Base-by-base conservation (phyloP, 2,888 invertebrate genomes). In the Campoletis raptor region DNA sequence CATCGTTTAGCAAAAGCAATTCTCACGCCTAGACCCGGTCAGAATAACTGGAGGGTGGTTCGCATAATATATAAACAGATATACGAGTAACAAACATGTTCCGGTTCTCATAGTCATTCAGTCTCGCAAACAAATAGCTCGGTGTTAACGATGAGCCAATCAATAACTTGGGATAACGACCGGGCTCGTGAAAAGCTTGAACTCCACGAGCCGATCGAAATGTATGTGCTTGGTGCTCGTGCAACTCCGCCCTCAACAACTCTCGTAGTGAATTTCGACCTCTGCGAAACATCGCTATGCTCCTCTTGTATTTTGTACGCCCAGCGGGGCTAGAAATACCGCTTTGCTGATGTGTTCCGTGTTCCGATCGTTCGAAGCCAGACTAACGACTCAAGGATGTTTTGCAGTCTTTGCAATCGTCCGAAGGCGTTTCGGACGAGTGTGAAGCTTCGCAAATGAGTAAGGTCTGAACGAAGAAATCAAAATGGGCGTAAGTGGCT, bases 161-260 rank as follows among this genome's bases (percentile, higher is more conserved):
- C 93, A 92, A 93, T 93, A 93, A 93, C 92, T 88, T 86, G 82
- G 90, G 92, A 91, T 93, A 93, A 94, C 92, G 91, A 94, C 91
- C 90, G 91, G 93, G 91, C 92, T 92, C 81, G 78, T 69, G 80
- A 80, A 87, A 87, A 85, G 76, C 69, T 74, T 54, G 57, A 73
- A 79, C 86, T 86, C 80, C 61, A 73, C 78, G 81, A 76, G 48
- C 73, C 89, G 90, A 92, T 92, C 90, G 90, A 90, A 90, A 89
- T 74, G 86, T 74, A 85, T 85, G 83, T 72, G 87, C 77, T 83
- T 79, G 82, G 69, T 78, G 57, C 81, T 76, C 69, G 69, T 52
- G 37, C 78, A 91, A 90, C 92, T 91, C 93, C 93, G 93, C 93
- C 93, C 89, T 91, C 91, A 89, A 90, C 87, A 90, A 90, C 90